These are phyloP conservation scores for Arenaria interpres DNA, from an alignment of 2,113 vertebrate species.

Conservation along the genomic window DNA sequence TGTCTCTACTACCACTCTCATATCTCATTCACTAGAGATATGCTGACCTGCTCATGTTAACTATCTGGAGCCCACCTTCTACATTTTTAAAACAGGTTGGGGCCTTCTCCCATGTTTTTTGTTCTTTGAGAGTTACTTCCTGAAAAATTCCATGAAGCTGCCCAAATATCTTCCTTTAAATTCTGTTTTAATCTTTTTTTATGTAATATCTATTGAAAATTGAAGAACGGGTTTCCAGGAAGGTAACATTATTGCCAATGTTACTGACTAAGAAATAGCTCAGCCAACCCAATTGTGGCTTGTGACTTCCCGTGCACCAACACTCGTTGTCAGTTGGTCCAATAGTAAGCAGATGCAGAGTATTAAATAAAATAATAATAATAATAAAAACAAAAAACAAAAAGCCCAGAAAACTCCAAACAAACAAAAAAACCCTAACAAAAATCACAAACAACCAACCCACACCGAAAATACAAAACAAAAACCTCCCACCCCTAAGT, in stretches of 20 bases:
- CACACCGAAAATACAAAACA: background rate
- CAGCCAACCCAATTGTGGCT: background rate
- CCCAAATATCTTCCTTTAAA: background rate
- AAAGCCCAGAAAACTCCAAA: too few relatives aligned
- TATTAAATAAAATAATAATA: background rate
- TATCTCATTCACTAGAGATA: background rate
- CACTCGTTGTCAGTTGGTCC: background rate
- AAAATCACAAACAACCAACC: background rate
- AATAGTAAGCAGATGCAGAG: background rate
- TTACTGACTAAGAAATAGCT: background rate
- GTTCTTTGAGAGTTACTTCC: background rate
- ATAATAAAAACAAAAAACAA: too few relatives aligned
- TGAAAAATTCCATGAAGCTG: background rate
- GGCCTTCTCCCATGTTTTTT: background rate
- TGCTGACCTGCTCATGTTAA: background rate
- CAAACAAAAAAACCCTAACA: too few relatives aligned
- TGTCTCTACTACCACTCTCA: background rate
- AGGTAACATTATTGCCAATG: background rate
- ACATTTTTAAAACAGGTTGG: background rate
- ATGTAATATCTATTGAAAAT: background rate
- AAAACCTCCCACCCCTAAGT: background rate
- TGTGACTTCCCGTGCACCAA: background rate
- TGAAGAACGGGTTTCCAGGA: background rate
- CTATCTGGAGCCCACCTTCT: background rate
- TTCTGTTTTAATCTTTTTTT: background rate